Evolutionary conservation across 2,797 vertebrate species (phyloP).

Genomic region (Xyrichtys novacula): DNA sequence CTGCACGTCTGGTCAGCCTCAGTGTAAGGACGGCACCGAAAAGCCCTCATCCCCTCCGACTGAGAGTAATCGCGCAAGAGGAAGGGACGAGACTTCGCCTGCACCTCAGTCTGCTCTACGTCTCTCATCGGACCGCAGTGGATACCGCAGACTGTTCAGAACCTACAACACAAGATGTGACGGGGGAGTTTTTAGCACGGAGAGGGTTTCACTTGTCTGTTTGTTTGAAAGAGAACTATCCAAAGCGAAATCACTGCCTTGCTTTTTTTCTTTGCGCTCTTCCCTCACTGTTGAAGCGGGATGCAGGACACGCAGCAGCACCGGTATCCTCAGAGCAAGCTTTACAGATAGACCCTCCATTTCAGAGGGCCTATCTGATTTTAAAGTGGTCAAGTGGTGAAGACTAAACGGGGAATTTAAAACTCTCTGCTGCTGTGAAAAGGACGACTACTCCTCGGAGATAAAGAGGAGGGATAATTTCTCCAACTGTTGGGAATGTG

Average conservation of each 20-base stretch:
- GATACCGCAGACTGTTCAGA: constrained; percentile 30
- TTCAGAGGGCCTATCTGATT: constrained; percentile 46
- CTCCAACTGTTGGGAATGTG: constrained; percentile 71
- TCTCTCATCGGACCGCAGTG: constrained; percentile 69
- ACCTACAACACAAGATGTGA: constrained; percentile 45
- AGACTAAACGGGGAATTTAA: constrained; percentile 16
- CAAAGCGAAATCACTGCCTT: constrained; percentile 39
- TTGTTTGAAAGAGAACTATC: constrained; percentile 33
- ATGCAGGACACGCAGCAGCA: constrained; percentile 75
- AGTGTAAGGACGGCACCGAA: constrained; percentile 36
- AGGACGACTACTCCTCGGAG: constrained; percentile 27
- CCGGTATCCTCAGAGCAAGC: constrained; percentile 47
- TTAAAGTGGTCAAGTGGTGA: constrained; percentile 21
- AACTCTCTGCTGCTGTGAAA: constrained; percentile 39
- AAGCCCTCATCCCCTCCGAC: not conserved
- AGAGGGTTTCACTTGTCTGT: constrained; percentile 30
- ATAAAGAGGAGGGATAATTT: constrained; percentile 61
- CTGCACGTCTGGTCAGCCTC: constrained; percentile 19
- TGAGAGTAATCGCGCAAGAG: constrained; percentile 36
- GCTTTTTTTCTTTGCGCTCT: constrained; percentile 50
- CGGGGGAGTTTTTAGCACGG: constrained; percentile 10
- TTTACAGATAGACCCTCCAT: constrained; percentile 39
- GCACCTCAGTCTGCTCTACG: constrained; percentile 66
- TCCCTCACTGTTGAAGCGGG: constrained; percentile 43
- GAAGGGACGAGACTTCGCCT: constrained; percentile 47